phyloP scores from a whole-genome alignment of 2,888 invertebrate genomes.

The Drosophila nr. fundita region DNA sequence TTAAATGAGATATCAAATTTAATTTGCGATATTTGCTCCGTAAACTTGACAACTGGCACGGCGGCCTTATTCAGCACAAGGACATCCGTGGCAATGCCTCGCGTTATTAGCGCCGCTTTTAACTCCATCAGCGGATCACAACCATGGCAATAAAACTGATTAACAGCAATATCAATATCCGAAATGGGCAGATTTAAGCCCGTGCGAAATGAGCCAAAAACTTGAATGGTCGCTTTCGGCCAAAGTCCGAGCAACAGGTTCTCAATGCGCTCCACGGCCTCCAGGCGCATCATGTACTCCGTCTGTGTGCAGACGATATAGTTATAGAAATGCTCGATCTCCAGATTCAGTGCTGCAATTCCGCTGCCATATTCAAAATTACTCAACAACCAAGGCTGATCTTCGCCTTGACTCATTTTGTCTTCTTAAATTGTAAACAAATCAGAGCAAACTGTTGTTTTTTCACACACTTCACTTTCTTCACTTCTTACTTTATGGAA shows the following conservation, averaged over 20 bases:
- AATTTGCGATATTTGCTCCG: constrained; percentile 55
- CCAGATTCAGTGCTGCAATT: constrained; percentile 50
- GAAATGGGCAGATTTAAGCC: constrained; percentile 61
- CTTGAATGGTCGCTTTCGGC: constrained; percentile 55
- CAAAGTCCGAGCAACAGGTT: constrained; percentile 46
- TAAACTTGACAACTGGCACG: constrained; percentile 70
- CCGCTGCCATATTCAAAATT: constrained; percentile 58
- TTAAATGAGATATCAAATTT: constrained; percentile 71
- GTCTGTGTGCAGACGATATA: constrained; percentile 56
- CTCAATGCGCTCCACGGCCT: constrained; percentile 56
- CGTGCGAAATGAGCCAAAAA: constrained; percentile 66
- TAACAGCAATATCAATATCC: constrained; percentile 63
- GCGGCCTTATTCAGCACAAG: constrained; percentile 63
- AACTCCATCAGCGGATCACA: constrained; percentile 44
- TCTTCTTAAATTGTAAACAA: neutral
- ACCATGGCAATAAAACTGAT: constrained; percentile 26
- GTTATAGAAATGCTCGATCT: constrained; percentile 66
- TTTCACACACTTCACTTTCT: neutral
- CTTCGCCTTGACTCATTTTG: constrained; percentile 37
- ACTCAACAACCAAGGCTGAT: constrained; percentile 49
- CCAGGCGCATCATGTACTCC: constrained; percentile 50
- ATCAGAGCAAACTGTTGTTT: neutral
- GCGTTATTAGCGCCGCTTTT: constrained; percentile 37
- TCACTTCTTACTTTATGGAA: neutral
- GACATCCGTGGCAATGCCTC: constrained; percentile 42